These are phyloP conservation scores for Drosophila eohydei DNA, from an alignment of 2,888 invertebrate genomes.

Conservation along the genomic window DNA sequence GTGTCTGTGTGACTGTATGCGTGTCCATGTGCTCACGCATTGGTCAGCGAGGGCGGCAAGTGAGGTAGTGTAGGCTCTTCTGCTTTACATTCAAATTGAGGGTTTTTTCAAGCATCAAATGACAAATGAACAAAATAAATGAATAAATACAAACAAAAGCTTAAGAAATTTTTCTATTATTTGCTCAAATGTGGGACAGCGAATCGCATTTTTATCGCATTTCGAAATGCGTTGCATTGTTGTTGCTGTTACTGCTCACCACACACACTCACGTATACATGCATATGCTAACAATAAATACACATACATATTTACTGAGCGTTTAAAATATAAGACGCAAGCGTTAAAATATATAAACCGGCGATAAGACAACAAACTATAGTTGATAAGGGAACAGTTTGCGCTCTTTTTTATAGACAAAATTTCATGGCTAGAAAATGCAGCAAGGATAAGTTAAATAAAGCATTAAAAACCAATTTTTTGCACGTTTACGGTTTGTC, in stretches of 20 bases:
- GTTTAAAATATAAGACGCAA: constrained; percentile 54
- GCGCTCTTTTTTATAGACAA: constrained; percentile 1
- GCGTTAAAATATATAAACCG: constrained; percentile 44
- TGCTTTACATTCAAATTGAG: constrained; percentile 46
- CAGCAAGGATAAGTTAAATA: constrained; percentile 16
- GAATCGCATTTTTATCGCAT: constrained; percentile 67
- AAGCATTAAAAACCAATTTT: background rate
- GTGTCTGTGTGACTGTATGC: background rate
- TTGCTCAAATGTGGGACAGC: constrained; percentile 63
- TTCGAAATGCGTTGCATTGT: constrained; percentile 52
- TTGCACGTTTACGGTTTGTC: background rate
- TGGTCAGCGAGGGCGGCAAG: constrained; percentile 26
- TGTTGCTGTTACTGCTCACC: constrained; percentile 15
- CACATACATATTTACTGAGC: constrained; percentile 41
- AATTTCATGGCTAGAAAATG: constrained; percentile 31
- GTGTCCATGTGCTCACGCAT: constrained; percentile 25
- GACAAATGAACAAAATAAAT: constrained; percentile 35
- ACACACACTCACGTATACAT: constrained; percentile 12
- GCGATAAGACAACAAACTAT: constrained; percentile 70
- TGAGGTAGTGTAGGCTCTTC: constrained; percentile 6
- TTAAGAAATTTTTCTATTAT: constrained; percentile 56
- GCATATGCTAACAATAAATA: constrained; percentile 18
- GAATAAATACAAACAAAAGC: constrained; percentile 49
- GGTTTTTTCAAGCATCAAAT: constrained; percentile 34
- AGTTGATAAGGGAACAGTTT: constrained; percentile 44